These are phyloP conservation scores for Sminthurinus signatus DNA, from an alignment of 1,140 invertebrate species.

Conservation along the genomic window DNA sequence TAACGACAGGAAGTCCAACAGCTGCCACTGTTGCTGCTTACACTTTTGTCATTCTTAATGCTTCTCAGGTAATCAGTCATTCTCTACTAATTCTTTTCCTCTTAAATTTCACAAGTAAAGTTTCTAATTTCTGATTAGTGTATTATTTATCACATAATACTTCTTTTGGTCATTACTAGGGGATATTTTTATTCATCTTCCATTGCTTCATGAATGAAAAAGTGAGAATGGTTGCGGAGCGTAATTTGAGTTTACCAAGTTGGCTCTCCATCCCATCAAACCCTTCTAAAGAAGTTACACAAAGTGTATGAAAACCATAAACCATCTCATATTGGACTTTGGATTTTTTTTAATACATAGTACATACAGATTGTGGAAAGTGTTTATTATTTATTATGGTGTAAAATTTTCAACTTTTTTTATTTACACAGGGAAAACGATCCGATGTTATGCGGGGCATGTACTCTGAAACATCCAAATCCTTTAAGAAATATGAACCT, in stretches of 20 bases:
- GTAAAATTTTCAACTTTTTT: background rate
- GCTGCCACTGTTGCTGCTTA: constrained; percentile 23
- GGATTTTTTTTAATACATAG: too few relatives aligned
- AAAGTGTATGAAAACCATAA: constrained; percentile 1
- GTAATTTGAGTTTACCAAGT: background rate
- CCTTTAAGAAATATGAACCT: background rate
- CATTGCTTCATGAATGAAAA: constrained; percentile 22
- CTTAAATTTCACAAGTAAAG: too few relatives aligned
- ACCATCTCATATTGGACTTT: too few relatives aligned
- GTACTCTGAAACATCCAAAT: background rate
- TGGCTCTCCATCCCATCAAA: background rate
- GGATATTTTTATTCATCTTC: constrained; percentile 22
- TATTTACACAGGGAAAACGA: background rate
- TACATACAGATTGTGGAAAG: background rate
- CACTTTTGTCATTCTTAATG: constrained; percentile 36
- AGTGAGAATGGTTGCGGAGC: constrained; percentile 1
- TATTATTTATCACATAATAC: too few relatives aligned
- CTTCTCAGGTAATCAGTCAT: constrained; percentile 32
- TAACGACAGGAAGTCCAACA: background rate
- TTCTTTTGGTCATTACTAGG: too few relatives aligned
- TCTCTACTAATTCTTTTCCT: too few relatives aligned
- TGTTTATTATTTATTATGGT: background rate
- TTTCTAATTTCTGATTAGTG: too few relatives aligned
- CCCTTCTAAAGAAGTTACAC: background rate
- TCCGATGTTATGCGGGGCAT: background rate